Evolutionary conservation across 2,888 invertebrate species (phyloP), one percentile per base, ranked within the genome.

Genomic region (Rhamnusium bicolor): DNA sequence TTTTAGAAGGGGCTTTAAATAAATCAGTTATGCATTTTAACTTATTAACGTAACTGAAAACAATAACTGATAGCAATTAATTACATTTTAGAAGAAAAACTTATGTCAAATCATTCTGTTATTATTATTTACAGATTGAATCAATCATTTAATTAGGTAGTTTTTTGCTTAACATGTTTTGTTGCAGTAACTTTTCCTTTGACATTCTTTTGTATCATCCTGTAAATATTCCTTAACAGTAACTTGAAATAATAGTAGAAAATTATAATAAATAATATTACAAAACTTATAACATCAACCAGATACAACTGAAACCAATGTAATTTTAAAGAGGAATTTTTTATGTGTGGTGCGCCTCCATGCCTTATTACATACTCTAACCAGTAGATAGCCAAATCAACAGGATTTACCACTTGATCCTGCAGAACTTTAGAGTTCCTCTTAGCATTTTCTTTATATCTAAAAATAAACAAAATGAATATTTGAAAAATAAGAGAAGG

Each of bases 371-470:
- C 73, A 24, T 79, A 75, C 27, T 80, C 80, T 6, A 79, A 66
- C 80, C 80, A 80, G 56, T 76, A 79, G 7, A 73, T 61, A 6
- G 79, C 79, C 10, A 72, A 53, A 53, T 80, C 76, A 46, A 80
- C 58, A 0, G 79, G 79, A n/a, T 32, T 49, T 7, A 73, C 69
- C 14, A 40, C 21, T 7, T 67, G 32, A 62, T 79, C 79, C 27
- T 61, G 65, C 19, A 74, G 49, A 8, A 79, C 24, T n/a, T 66
- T 61, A 1, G 79, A 77, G 46, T 61, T 56, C 53, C 53, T 66
- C 18, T 71, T 75, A 2, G 70, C 65, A 46, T 72, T 77, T 14
- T 76, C 21, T 29, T 19, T n/a, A 54, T 74, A 79, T 16, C 77
- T 79, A 21, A 61, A 76, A 62, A 2, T 51, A 27, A 40, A 61